Evolutionary conservation across 2,113 vertebrate species (phyloP).

Genomic region (Cyprinodon tularosa): DNA sequence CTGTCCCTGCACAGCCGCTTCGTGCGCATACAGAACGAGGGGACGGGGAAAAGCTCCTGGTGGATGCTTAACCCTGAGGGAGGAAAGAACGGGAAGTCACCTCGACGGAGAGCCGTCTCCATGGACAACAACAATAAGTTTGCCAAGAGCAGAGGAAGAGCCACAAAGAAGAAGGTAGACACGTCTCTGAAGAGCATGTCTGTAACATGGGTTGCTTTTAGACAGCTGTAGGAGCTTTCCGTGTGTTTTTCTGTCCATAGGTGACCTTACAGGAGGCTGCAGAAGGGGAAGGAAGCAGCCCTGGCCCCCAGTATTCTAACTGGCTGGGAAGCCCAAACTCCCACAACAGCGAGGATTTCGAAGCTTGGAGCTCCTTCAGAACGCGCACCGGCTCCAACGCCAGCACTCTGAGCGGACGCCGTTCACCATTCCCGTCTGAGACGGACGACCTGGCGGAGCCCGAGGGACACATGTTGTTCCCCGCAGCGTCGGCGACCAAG

Average conservation of each 20-base stretch:
- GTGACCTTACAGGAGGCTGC: slow-evolving; percentile 86
- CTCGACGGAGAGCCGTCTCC: slow-evolving; percentile 90
- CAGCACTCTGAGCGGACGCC: slow-evolving; percentile 91
- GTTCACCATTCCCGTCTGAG: slow-evolving; percentile 91
- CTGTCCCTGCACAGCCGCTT: slow-evolving; percentile 97
- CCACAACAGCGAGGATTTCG: slow-evolving; percentile 95
- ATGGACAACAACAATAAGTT: slow-evolving; percentile 99
- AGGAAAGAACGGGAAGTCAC: slow-evolving; percentile 94
- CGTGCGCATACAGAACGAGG: slow-evolving; percentile 96
- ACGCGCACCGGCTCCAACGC: slow-evolving; percentile 94
- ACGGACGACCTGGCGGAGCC: slow-evolving; percentile 90
- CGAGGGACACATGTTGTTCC: slow-evolving; percentile 90
- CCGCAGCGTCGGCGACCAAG: slow-evolving; percentile 81
- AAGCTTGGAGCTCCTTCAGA: slow-evolving; percentile 93
- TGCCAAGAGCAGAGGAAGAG: slow-evolving; percentile 91
- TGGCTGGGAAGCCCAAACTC: slow-evolving; percentile 96
- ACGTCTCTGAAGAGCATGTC: not conserved
- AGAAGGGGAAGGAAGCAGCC: slow-evolving; percentile 87
- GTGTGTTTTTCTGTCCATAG: slow-evolving; percentile 41
- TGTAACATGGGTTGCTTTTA: not conserved
- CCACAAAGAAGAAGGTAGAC: slow-evolving; percentile 92
- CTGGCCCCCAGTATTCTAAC: slow-evolving; percentile 89
- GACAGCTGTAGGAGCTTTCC: not conserved
- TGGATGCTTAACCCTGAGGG: slow-evolving; percentile 99
- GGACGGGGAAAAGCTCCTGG: slow-evolving; percentile 98